phyloP scores from a whole-genome alignment of 53 echinoderm and acorn worm species.

The Crossaster papposus region DNA sequence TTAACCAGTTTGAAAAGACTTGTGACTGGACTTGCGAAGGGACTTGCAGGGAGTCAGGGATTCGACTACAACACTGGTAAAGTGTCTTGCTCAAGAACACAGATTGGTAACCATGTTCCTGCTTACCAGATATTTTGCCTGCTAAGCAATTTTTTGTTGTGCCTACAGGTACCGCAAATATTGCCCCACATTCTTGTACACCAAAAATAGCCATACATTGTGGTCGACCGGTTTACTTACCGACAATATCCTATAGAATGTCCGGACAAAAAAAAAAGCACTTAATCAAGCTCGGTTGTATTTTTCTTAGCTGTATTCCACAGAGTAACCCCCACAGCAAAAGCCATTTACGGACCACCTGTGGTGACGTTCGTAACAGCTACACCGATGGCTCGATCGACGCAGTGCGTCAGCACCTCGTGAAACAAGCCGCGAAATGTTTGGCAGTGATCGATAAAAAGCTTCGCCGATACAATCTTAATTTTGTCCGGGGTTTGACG shows the following conservation, averaged over 20 bases:
- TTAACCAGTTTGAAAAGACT: too few species aligned
- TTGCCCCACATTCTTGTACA: background rate
- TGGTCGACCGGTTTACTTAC: background rate
- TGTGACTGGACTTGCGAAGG: too few species aligned
- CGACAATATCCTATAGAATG: background rate
- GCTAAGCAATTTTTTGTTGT: background rate
- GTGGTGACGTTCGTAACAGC: background rate
- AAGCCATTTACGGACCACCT: background rate
- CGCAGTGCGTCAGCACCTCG: background rate
- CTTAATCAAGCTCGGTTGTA: background rate
- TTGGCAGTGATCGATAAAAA: background rate
- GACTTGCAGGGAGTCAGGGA: too few species aligned
- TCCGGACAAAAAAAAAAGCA: background rate
- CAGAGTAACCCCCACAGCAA: background rate
- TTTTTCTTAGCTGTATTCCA: background rate
- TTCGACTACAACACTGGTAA: too few species aligned
- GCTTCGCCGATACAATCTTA: background rate
- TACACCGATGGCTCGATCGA: background rate
- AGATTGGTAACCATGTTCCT: too few species aligned
- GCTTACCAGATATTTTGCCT: background rate
- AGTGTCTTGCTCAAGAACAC: too few species aligned
- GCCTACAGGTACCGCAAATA: background rate
- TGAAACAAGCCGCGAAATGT: background rate
- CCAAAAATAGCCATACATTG: background rate
- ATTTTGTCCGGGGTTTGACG: background rate